Evolutionary conservation across 2,888 invertebrate species (phyloP).

Genomic region (Furcula furcula): DNA sequence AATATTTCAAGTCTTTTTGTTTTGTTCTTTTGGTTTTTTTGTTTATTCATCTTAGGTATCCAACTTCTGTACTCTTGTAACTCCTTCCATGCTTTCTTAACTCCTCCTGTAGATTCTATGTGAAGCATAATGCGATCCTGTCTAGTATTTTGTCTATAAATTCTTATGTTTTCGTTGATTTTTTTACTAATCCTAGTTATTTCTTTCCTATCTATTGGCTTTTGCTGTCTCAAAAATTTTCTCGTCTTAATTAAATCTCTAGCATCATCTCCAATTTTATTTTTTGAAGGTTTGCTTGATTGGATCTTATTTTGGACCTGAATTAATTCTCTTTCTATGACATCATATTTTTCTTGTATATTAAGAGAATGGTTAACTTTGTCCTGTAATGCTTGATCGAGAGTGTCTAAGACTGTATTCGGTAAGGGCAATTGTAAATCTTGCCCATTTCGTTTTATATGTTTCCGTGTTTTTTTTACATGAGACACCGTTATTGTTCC

Average conservation of each 20-base stretch:
- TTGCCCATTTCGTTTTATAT: background rate
- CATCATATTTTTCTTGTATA: no score
- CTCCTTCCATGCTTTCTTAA: slow-evolving; percentile 9
- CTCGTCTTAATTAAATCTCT: slow-evolving; percentile 1
- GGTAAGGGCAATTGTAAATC: no score
- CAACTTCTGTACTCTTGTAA: slow-evolving; percentile 1
- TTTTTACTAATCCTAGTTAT: background rate
- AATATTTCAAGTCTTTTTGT: slow-evolving; percentile 1
- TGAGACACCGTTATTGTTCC: background rate
- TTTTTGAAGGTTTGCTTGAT: slow-evolving; percentile 4
- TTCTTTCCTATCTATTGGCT: no score
- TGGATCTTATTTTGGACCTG: slow-evolving; percentile 1
- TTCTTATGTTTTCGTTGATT: slow-evolving; percentile 9
- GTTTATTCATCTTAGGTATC: slow-evolving; percentile 1
- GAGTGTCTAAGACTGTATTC: background rate
- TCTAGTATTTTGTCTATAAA: slow-evolving; percentile 4
- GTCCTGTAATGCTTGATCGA: no score
- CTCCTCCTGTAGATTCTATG: slow-evolving; percentile 7
- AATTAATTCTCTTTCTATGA: no score
- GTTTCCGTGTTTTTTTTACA: background rate
- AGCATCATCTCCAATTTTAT: slow-evolving; percentile 1
- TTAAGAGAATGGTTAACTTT: no score
- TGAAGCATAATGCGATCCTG: slow-evolving; percentile 4
- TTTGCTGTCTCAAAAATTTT: no score
- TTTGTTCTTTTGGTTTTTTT: background rate